phyloP scores from a whole-genome alignment of 2,797 vertebrate genomes.

The Falco naumanni region DNA sequence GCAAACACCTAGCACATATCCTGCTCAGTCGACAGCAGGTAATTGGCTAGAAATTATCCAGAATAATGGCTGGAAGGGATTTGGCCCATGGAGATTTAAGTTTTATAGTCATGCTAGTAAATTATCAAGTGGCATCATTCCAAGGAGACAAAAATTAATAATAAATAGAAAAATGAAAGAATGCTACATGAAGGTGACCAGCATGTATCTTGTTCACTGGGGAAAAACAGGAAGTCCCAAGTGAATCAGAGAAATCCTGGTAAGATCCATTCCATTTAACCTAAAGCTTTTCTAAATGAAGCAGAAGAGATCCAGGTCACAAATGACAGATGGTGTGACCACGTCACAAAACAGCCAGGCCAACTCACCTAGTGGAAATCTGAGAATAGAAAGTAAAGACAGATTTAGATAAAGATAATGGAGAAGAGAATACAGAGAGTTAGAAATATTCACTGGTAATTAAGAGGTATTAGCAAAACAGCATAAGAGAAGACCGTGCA shows the following conservation, averaged over 20 bases:
- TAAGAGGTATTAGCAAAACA: background rate
- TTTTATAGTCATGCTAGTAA: background rate
- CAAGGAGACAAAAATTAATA: background rate
- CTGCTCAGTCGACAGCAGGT: constrained; percentile 93
- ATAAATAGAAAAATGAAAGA: background rate
- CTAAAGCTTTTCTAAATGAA: background rate
- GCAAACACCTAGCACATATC: constrained; percentile 94
- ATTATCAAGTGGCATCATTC: background rate
- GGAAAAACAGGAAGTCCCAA: background rate
- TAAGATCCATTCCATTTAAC: background rate
- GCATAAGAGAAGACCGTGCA: background rate
- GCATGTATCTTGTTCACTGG: background rate
- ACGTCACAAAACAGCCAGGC: background rate
- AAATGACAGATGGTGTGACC: background rate
- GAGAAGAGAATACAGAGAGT: background rate
- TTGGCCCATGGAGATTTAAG: background rate
- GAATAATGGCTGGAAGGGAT: background rate
- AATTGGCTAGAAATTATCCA: background rate
- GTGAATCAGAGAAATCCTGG: background rate
- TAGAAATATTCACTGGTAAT: background rate
- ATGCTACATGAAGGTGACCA: background rate
- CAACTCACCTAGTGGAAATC: background rate
- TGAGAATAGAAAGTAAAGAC: background rate
- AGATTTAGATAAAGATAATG: background rate
- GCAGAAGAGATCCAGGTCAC: background rate